phyloP scores from a whole-genome alignment of 2,888 invertebrate genomes.

The Prosopocoilus inquinatus region DNA sequence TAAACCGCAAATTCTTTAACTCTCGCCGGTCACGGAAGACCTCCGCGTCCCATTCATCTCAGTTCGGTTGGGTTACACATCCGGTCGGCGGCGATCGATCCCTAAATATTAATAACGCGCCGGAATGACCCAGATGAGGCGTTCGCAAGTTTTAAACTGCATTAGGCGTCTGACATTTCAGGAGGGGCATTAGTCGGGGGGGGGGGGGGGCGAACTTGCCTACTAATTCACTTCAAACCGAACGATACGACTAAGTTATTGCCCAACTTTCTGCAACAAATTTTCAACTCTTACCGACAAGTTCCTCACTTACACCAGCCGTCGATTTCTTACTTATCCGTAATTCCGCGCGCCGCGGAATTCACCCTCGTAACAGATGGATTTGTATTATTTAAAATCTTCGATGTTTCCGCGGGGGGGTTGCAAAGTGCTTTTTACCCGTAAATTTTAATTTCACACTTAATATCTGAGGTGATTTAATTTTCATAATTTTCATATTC shows the following conservation, averaged over 20 bases:
- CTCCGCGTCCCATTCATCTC: not conserved
- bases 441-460: no score
- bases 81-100: not conserved
- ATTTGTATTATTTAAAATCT: not conserved
- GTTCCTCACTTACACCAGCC: slow-evolving; percentile 24
- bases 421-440: no score
- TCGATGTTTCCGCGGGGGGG: no score
- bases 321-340: slow-evolving; percentile 27
- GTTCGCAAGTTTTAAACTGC: not conserved
- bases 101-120: no score
- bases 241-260: slow-evolving; percentile 33
- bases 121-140: no score
- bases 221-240: slow-evolving; percentile 19
- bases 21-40: slow-evolving; percentile 2
- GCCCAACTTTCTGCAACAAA: slow-evolving; percentile 28
- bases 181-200: slow-evolving; percentile 11
- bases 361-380: not conserved
- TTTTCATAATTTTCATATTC: no score
- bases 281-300: slow-evolving; percentile 27
- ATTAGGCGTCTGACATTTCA: slow-evolving; percentile 8
- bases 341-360: slow-evolving; percentile 18
- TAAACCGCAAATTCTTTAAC: slow-evolving; percentile 9
- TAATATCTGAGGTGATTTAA: no score
- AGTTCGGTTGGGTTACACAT: slow-evolving; percentile 1
- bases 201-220: slow-evolving; percentile 9